phyloP scores from a whole-genome alignment of 2,113 vertebrate species.

The Lepidothrix coronata region DNA sequence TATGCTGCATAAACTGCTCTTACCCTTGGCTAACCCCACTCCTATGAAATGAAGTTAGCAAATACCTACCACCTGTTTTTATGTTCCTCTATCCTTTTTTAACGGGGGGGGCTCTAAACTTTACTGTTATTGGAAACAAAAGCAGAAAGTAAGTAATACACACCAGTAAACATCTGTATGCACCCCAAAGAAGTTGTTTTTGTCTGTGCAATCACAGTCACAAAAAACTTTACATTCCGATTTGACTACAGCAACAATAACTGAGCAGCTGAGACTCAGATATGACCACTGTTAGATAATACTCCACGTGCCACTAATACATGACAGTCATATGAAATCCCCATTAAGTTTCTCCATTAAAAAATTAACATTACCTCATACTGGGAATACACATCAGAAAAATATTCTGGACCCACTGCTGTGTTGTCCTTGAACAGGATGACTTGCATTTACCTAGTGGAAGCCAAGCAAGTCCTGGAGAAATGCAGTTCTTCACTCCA shows the following conservation, averaged over 20 bases:
- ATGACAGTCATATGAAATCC: background rate
- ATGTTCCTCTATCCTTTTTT: background rate
- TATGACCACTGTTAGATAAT: background rate
- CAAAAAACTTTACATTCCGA: background rate
- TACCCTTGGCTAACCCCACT: background rate
- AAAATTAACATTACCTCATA: background rate
- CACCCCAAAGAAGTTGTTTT: background rate
- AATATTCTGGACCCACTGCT: background rate
- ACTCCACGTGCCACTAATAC: fast-evolving
- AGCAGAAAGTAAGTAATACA: background rate
- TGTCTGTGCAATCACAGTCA: background rate
- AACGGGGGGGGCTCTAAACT: background rate
- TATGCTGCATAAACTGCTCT: background rate
- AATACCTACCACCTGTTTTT: background rate
- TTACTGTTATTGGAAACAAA: background rate
- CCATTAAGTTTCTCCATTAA: background rate
- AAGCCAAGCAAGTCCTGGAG: background rate
- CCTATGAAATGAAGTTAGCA: fast-evolving
- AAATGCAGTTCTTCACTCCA: background rate
- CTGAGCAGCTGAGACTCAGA: background rate
- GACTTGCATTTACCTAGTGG: background rate
- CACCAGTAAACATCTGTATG: background rate
- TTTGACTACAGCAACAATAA: background rate
- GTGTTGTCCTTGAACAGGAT: background rate
- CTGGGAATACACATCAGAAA: background rate